phyloP scores from a whole-genome alignment of 2,113 vertebrate genomes.

The Callaeas wilsoni region DNA sequence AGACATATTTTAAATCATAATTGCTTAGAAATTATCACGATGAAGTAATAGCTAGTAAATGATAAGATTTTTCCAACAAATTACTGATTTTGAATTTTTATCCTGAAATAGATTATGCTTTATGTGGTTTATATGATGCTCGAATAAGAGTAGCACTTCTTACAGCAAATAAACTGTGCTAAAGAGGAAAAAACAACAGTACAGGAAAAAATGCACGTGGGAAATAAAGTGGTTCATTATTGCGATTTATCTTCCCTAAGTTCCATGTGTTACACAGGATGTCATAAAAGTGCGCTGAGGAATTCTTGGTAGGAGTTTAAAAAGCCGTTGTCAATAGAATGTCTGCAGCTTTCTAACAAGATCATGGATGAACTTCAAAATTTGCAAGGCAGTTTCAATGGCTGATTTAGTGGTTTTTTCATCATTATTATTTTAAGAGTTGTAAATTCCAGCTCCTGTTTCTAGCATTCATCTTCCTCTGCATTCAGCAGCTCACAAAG shows the following conservation, averaged over 20 bases:
- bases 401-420: background rate
- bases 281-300: background rate
- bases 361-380: background rate
- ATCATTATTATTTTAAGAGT: background rate
- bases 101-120: background rate
- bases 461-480: background rate
- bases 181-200: background rate
- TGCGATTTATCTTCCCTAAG: background rate
- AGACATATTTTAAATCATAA: background rate
- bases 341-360: background rate
- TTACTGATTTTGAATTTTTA: background rate
- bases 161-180: background rate
- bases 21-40: background rate
- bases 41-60: background rate
- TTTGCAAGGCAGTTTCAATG: background rate
- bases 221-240: background rate
- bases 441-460: background rate
- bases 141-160: background rate
- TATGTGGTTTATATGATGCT: background rate
- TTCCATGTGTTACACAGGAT: background rate
- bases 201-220: background rate
- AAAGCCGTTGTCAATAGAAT: background rate
- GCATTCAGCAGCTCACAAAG: background rate
- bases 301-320: background rate
- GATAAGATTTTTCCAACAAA: background rate